phyloP scores from a whole-genome alignment of 2,113 vertebrate genomes.

The Rhombomys opimus region DNA sequence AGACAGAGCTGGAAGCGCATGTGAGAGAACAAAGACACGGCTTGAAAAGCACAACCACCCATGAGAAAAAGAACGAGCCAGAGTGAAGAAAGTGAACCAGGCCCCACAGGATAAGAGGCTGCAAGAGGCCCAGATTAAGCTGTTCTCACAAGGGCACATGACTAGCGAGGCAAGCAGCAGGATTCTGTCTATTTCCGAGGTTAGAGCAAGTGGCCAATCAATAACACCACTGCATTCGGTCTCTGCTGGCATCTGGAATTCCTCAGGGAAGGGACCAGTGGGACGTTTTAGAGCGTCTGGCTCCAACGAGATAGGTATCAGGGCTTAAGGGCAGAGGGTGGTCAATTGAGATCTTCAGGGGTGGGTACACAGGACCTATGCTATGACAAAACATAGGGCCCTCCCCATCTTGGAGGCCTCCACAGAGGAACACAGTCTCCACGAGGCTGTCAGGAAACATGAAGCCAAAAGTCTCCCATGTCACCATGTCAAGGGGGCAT shows the following conservation, averaged over 20 bases:
- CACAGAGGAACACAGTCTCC: background rate
- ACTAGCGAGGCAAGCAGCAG: fast-evolving
- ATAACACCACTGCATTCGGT: background rate
- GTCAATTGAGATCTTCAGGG: background rate
- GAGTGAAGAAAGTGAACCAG: background rate
- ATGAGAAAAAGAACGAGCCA: background rate
- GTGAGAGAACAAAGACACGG: background rate
- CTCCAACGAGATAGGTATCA: background rate
- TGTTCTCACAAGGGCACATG: background rate
- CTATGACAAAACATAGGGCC: too few relatives aligned
- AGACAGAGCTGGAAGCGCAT: background rate
- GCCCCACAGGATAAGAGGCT: background rate
- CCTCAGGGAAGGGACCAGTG: slow-evolving; percentile 34
- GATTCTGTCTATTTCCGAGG: background rate
- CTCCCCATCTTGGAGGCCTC: fast-evolving
- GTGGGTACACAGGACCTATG: background rate
- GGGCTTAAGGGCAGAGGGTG: background rate
- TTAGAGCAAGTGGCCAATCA: background rate
- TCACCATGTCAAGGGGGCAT: background rate
- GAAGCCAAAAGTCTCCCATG: background rate
- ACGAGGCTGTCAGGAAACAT: background rate
- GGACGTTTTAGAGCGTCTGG: slow-evolving; percentile 33
- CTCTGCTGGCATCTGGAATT: background rate
- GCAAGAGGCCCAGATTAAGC: background rate
- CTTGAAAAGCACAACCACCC: background rate